These are phyloP conservation scores for Miltochrista miniata DNA, from an alignment of 2,888 invertebrate species.

Conservation along the genomic window DNA sequence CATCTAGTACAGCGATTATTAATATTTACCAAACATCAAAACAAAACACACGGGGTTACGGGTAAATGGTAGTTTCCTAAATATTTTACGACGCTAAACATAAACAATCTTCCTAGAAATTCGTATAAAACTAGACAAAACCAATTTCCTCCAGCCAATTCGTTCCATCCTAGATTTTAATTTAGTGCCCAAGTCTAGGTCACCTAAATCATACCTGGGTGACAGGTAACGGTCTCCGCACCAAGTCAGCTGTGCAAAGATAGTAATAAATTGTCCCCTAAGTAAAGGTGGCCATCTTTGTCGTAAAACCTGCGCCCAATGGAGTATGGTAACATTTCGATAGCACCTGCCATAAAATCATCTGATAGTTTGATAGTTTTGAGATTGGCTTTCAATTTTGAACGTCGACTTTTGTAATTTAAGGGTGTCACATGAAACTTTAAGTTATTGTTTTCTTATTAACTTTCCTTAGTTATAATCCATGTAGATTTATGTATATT, in stretches of 20 bases:
- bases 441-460: no score
- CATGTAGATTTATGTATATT: no score
- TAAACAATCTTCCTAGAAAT: conserved; percentile 1
- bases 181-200: conserved; percentile 59
- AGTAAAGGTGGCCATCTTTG: conserved; percentile 41
- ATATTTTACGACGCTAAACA: not conserved
- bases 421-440: no score
- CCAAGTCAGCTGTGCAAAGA: conserved; percentile 60
- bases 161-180: conserved; percentile 50
- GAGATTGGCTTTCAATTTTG: not conserved
- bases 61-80: no score
- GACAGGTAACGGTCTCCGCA: conserved; percentile 56
- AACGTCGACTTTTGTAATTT: not conserved
- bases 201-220: conserved; percentile 66
- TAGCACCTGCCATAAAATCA: conserved; percentile 27
- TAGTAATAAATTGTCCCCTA: conserved; percentile 63
- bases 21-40: no score
- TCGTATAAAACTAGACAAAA: conserved; percentile 8
- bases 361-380: conserved; percentile 13
- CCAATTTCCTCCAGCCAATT: conserved; percentile 22
- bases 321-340: conserved; percentile 41
- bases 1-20: no score
- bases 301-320: conserved; percentile 53
- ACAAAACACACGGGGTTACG: no score
- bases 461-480: no score